Conservation (phyloP, 2,888 invertebrate genomes). For the Orthosia cruda region DNA sequence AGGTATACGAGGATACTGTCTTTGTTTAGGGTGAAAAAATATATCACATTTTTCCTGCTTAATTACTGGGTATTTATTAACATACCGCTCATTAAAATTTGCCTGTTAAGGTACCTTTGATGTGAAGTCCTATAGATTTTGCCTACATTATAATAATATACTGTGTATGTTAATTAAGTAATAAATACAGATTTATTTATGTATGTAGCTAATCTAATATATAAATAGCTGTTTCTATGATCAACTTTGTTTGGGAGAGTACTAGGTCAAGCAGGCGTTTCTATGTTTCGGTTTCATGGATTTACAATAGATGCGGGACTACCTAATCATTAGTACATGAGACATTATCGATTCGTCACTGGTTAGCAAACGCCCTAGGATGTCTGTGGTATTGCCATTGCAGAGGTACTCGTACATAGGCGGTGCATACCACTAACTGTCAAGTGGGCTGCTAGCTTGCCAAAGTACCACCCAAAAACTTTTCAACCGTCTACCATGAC, state of each 20-base stretch:
- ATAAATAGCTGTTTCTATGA: neutral
- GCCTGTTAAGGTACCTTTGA: conserved; percentile 16
- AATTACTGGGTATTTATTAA: conserved; percentile 18
- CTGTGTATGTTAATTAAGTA: neutral
- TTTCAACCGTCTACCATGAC: too few species aligned
- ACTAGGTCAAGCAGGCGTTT: neutral
- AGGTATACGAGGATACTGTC: neutral
- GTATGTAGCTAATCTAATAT: neutral
- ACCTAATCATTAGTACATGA: neutral
- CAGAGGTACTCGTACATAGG: too few species aligned
- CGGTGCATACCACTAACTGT: too few species aligned
- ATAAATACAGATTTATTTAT: neutral
- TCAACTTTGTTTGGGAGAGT: neutral
- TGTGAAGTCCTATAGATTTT: conserved; percentile 6
- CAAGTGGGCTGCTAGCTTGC: too few species aligned
- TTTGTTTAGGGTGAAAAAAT: conserved; percentile 18
- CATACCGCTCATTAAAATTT: conserved; percentile 18
- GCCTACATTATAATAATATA: neutral
- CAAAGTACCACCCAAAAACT: too few species aligned
- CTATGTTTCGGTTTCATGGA: neutral
- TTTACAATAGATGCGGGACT: neutral
- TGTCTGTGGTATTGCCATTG: too few species aligned
- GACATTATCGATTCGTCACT: too few species aligned
- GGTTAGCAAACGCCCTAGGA: too few species aligned
- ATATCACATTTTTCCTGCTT: neutral